Conservation (phyloP, 2,888 invertebrate genomes). For the Galeopsomyia nigrocyanea region DNA sequence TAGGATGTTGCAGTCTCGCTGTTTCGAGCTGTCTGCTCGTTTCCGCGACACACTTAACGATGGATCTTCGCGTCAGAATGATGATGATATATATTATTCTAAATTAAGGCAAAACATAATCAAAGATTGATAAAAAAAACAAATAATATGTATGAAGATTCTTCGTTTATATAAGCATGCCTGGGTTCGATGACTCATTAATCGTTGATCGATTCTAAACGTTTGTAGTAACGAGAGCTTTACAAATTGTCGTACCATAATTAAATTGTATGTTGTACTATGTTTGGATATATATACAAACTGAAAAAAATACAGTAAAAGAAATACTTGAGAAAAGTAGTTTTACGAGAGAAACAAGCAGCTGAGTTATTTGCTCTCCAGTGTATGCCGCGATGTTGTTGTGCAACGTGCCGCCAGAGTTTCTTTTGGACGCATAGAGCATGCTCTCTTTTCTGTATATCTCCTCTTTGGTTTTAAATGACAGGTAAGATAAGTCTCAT, state of each 20-base stretch:
- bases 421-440: conserved; percentile 52
- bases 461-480: conserved; percentile 20
- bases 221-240: conserved; percentile 20
- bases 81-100: conserved; percentile 30
- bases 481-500: conserved; percentile 14
- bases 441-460: conserved; percentile 21
- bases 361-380: conserved; percentile 40
- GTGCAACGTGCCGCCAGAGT: conserved; percentile 53
- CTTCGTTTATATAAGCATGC: conserved; percentile 30
- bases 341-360: conserved; percentile 16
- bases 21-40: conserved; percentile 26
- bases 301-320: conserved; percentile 18
- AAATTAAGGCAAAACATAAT: conserved; percentile 31
- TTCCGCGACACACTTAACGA: conserved; percentile 23
- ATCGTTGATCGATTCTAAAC: conserved; percentile 35
- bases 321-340: conserved; percentile 29
- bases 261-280: conserved; percentile 40
- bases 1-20: conserved; percentile 28
- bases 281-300: conserved; percentile 35
- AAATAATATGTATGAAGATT: conserved; percentile 25
- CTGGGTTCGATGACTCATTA: conserved; percentile 43
- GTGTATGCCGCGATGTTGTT: conserved; percentile 43
- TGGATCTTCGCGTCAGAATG: conserved; percentile 28
- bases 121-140: conserved; percentile 33
- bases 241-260: conserved; percentile 32